A percentile compares a stretch with the other conserved stretches of the same genome.
Conservation (phyloP, 2,113 vertebrate genomes). For the Campylomormyrus tamandua region DNA sequence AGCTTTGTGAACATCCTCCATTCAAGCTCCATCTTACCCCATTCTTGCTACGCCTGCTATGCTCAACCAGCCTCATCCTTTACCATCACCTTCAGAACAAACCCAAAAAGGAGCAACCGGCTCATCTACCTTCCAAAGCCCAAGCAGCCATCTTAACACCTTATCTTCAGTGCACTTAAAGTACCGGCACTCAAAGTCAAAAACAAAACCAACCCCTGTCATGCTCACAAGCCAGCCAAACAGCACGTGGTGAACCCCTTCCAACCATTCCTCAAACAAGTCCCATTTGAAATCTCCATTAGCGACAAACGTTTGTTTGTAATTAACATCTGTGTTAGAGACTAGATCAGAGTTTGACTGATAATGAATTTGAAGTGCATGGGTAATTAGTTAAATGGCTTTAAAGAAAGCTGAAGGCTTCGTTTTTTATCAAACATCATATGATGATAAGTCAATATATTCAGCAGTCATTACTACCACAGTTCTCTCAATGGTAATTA, state of each 20-base stretch:
- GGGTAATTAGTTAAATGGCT: slow-evolving; percentile 34
- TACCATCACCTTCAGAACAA: background rate
- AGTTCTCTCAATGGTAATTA: slow-evolving; percentile 6
- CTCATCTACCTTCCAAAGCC: background rate
- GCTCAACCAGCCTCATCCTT: background rate
- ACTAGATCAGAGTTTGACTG: slow-evolving; percentile 40
- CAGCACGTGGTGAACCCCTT: slow-evolving; percentile 18
- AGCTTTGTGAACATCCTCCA: background rate
- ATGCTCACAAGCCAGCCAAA: background rate
- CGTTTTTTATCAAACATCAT: slow-evolving; percentile 29
- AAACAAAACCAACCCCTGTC: background rate
- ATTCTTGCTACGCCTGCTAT: background rate
- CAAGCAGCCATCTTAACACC: background rate
- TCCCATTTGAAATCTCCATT: slow-evolving; percentile 36
- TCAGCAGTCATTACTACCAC: slow-evolving; percentile 38
- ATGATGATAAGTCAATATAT: slow-evolving; percentile 38
- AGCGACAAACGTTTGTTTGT: slow-evolving; percentile 47
- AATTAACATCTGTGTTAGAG: slow-evolving; percentile 44
- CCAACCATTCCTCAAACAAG: slow-evolving; percentile 31
- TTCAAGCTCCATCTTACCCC: slow-evolving; percentile 27
- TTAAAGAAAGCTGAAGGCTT: slow-evolving; percentile 32
- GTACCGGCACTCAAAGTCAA: background rate
- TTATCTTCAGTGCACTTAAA: background rate
- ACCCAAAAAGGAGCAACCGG: background rate
- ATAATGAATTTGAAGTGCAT: slow-evolving; percentile 18